A percentile compares a stretch with the other conserved stretches of the same genome.
These are phyloP conservation scores for Luscinia luscinia DNA, from an alignment of 2,797 vertebrate species.

Conservation along the genomic window DNA sequence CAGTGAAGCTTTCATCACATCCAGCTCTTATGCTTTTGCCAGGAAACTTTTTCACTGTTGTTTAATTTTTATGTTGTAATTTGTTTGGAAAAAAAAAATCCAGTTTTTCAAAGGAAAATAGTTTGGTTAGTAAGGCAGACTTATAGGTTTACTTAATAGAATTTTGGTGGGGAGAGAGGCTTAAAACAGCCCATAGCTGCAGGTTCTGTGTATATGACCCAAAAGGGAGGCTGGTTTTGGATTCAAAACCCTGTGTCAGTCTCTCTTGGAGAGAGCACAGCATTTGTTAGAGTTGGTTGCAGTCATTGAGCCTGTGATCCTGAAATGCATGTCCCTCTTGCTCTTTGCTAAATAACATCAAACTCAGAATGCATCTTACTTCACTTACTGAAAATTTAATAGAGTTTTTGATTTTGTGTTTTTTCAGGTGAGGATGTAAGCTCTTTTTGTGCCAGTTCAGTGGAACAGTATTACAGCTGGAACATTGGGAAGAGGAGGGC, in stretches of 20 bases:
- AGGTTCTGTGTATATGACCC: background rate
- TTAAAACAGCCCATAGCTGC: background rate
- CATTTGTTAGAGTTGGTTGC: background rate
- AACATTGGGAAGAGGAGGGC: slow-evolving; percentile 97
- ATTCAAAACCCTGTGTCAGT: background rate
- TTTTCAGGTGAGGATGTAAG: slow-evolving; percentile 86
- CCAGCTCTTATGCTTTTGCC: background rate
- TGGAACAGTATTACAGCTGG: slow-evolving; percentile 96
- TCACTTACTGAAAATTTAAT: background rate
- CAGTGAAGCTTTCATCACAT: background rate
- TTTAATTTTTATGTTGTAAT: background rate
- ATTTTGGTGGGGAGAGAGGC: rapidly evolving
- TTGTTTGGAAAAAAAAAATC: background rate
- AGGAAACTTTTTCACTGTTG: background rate
- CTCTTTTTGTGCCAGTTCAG: slow-evolving; percentile 91
- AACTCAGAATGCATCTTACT: background rate
- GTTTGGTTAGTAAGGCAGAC: background rate
- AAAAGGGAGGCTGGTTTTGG: background rate
- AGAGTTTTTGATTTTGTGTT: background rate
- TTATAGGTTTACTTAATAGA: background rate
- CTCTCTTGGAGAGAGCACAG: background rate
- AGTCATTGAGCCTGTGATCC: background rate
- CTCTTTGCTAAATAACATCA: background rate
- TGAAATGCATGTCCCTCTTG: background rate
- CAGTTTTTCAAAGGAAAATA: background rate